Conservation (phyloP, 2,113 vertebrate genomes). For the Dicaeum eximium region DNA sequence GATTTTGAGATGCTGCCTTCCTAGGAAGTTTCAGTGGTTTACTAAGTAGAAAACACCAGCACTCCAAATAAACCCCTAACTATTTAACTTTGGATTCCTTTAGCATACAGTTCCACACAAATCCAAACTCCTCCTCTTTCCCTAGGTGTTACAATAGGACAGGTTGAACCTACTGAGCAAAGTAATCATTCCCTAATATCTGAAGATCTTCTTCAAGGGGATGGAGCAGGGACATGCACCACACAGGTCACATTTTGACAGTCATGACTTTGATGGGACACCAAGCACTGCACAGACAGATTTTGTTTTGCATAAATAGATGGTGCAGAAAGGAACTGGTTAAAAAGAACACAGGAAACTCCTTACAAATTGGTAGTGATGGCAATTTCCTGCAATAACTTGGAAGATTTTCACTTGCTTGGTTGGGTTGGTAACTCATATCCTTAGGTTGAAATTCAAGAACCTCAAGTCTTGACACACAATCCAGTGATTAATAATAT, state of each 20-base stretch:
- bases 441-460: constrained; percentile 52
- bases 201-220: background rate
- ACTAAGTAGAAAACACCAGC: background rate
- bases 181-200: background rate
- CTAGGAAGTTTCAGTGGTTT: background rate
- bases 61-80: background rate
- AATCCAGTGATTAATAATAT: constrained; percentile 16
- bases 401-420: constrained; percentile 56
- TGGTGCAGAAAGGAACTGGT: constrained; percentile 11
- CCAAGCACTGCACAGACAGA: background rate
- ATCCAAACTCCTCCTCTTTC: background rate
- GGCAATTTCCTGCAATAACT: constrained; percentile 60
- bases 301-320: background rate
- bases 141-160: background rate
- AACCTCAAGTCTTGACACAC: constrained; percentile 7
- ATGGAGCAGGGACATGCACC: background rate
- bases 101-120: background rate
- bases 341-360: constrained; percentile 36
- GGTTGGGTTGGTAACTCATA: constrained; percentile 32
- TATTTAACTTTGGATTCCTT: background rate
- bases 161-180: background rate
- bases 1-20: background rate
- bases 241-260: background rate
- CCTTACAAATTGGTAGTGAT: constrained; percentile 47
- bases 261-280: background rate